Base-by-base conservation (phyloP, 37 sponge, comb jelly and placozoan genomes). In the Oscarella lobularis region DNA sequence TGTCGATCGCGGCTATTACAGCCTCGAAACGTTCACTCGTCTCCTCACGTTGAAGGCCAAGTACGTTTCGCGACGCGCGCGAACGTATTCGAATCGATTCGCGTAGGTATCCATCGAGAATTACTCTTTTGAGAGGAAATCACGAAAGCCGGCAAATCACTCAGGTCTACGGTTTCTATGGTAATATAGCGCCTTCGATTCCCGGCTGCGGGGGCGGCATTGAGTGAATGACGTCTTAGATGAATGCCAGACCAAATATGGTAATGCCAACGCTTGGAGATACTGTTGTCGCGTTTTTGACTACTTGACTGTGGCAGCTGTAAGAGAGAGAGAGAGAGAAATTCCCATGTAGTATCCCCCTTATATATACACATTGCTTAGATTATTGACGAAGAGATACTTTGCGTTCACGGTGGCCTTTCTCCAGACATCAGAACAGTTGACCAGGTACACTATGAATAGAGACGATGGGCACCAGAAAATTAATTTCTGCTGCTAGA, bases 371-470 rank as follows among this genome's bases (percentile, higher is more conserved):
- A n/a, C n/a, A n/a, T n/a, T n/a, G 0, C 40, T 27, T 41, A 95
- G 96, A 90, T 98, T 29, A 94, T 98, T 74, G 99, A 98, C 82
- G 95, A 98, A 65, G 78, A 91, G 54, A 83, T 98, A 3, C 75
- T 98, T 38, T 98, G 99, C 87, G 99, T 98, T 14, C 99, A 98
- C 80, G 99, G 99, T 40, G 99, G 99, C n/a, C 88, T 98, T 27
- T 98, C 99, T 2, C 99, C 99, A 3, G 92, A 94, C 71, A 89
- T 98, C 60, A 93, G 83, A 76, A 98, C 99, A 29, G 78, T 98
- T 9, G 99, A 98, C 39, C 99, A 98, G 83, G 95, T 98, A 60
- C 35, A 76, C 5, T 9, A 20, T 48, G 60, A 48, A 27, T 20
- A 27, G 60, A 48, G 60, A 27, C 20, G 60, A 27, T 9, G 9